These are phyloP conservation scores for Whitmania pigra DNA, from an alignment of 1,140 invertebrate species.

Conservation along the genomic window DNA sequence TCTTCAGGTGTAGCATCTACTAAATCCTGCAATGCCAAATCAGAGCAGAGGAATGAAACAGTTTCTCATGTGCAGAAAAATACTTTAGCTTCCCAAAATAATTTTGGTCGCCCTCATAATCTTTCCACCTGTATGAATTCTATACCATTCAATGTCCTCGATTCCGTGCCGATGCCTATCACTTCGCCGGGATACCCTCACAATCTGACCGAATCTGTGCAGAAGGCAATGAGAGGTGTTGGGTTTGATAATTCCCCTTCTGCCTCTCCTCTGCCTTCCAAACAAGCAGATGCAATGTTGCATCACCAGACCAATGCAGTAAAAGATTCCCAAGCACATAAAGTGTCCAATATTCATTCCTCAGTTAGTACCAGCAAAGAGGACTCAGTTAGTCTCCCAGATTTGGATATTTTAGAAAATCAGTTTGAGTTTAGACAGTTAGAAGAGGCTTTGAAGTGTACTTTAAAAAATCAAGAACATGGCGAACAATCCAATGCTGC, in stretches of 20 bases:
- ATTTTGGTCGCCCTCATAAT: not conserved
- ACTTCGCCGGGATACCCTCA: conserved; percentile 11
- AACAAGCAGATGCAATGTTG: not conserved
- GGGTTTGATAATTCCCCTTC: conserved; percentile 15
- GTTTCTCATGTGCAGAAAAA: not conserved
- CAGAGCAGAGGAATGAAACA: not conserved
- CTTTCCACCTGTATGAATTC: conserved; percentile 4
- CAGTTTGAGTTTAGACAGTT: too few relatives aligned
- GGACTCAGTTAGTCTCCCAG: not conserved
- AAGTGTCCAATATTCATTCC: too few relatives aligned
- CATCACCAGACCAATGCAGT: not conserved
- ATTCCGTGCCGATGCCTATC: conserved; percentile 12
- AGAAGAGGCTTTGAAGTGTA: too few relatives aligned
- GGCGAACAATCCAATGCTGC: not conserved
- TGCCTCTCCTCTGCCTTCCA: not conserved
- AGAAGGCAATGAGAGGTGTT: conserved; percentile 14
- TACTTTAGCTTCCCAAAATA: not conserved
- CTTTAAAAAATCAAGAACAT: not conserved
- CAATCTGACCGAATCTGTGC: conserved; percentile 17
- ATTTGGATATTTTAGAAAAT: not conserved
- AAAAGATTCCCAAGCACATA: too few relatives aligned
- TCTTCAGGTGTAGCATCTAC: not conserved
- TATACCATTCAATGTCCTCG: not conserved
- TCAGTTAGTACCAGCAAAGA: not conserved
- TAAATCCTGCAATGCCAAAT: not conserved